These are phyloP conservation scores for Hypsopygia costalis DNA, from an alignment of 2,888 invertebrate species.

Conservation along the genomic window DNA sequence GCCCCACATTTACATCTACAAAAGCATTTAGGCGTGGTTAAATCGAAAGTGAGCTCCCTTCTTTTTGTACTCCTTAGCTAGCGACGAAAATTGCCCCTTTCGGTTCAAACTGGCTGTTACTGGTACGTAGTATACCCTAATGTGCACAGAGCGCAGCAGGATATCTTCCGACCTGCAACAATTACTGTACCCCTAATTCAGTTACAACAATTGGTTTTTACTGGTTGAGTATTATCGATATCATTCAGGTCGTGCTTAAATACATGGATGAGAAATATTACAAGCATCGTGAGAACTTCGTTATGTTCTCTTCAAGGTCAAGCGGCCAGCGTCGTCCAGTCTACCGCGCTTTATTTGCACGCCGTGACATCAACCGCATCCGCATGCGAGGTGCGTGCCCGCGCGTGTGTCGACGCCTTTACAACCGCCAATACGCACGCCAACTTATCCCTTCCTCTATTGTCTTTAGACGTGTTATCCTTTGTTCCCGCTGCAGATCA, in stretches of 20 bases:
- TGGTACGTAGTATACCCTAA: slow-evolving; percentile 57
- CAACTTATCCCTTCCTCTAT: slow-evolving; percentile 66
- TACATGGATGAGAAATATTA: slow-evolving; percentile 11
- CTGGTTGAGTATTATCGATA: neutral
- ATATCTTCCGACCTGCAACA: slow-evolving; percentile 57
- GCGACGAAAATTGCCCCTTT: slow-evolving; percentile 67
- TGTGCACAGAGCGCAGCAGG: slow-evolving; percentile 54
- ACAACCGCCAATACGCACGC: slow-evolving; percentile 45
- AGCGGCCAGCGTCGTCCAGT: slow-evolving; percentile 63
- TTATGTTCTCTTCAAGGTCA: slow-evolving; percentile 52
- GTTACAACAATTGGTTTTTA: slow-evolving; percentile 15
- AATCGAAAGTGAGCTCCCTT: slow-evolving; percentile 53
- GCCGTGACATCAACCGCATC: slow-evolving; percentile 60
- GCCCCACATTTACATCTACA: slow-evolving; percentile 39
- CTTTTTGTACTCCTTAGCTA: slow-evolving; percentile 41
- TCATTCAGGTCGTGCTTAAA: neutral
- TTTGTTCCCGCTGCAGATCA: slow-evolving; percentile 62
- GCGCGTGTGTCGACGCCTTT: slow-evolving; percentile 53
- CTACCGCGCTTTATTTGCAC: slow-evolving; percentile 59
- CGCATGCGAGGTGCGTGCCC: slow-evolving; percentile 56
- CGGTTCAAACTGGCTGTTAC: slow-evolving; percentile 51
- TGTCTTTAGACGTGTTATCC: slow-evolving; percentile 73
- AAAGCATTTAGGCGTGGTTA: slow-evolving; percentile 65
- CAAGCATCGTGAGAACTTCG: slow-evolving; percentile 55
- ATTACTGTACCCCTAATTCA: slow-evolving; percentile 16